phyloP scores from a whole-genome alignment of 2,888 invertebrate species.

The Cremastobaeus sp. region DNA sequence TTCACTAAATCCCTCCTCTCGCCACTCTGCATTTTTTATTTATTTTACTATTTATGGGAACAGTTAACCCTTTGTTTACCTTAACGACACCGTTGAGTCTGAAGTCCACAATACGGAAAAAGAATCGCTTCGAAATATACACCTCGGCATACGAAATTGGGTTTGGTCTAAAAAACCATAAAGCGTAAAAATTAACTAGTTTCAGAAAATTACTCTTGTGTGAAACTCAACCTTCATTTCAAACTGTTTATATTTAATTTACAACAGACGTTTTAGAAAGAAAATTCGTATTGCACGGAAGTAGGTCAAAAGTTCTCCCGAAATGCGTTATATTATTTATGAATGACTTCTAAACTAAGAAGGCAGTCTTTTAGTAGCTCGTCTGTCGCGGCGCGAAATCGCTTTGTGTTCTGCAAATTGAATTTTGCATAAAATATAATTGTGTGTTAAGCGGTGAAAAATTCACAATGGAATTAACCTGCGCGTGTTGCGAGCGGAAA shows the following conservation, averaged over 20 bases:
- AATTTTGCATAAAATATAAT: slow-evolving; percentile 28
- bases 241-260: slow-evolving; percentile 21
- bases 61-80: slow-evolving; percentile 39
- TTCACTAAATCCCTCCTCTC: slow-evolving; percentile 39
- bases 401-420: slow-evolving; percentile 7
- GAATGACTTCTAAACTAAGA: slow-evolving; percentile 33
- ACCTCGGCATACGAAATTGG: too few relatives aligned
- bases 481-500: neutral
- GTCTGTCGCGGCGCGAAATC: slow-evolving; percentile 17
- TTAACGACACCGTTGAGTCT: slow-evolving; percentile 8
- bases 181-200: too few relatives aligned
- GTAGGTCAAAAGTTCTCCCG: slow-evolving; percentile 37
- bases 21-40: slow-evolving; percentile 18
- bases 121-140: neutral
- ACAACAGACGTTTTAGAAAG: slow-evolving; percentile 1
- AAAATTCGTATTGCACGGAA: slow-evolving; percentile 12
- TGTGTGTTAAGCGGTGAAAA: slow-evolving; percentile 10
- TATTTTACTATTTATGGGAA: slow-evolving; percentile 39
- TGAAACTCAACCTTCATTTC: too few relatives aligned
- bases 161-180: too few relatives aligned
- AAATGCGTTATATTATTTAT: slow-evolving; percentile 39
- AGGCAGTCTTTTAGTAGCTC: slow-evolving; percentile 24
- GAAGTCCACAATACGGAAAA: too few relatives aligned
- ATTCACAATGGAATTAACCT: too few relatives aligned
- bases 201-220: too few relatives aligned